Base-by-base conservation (phyloP, 2,888 invertebrate genomes). In the Sussaba pulchella region DNA sequence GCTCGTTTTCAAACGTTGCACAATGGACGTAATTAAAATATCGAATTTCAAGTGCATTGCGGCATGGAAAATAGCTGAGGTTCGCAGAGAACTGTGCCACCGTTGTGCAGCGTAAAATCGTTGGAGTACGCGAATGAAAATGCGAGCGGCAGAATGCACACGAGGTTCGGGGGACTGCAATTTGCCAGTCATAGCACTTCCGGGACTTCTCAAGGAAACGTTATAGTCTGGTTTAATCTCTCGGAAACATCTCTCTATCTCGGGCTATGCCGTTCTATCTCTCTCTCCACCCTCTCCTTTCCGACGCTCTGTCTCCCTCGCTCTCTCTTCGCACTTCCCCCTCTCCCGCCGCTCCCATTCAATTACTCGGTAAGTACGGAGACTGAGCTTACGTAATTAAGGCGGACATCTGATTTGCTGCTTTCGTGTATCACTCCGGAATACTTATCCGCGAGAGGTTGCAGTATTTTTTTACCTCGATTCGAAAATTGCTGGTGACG, bases 121-220 rank as follows among this genome's bases (percentile, higher is more conserved):
- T 39, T 73, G 52, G 43, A 61, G 39, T 50, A 57, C 21, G 43
- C 69, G n/a, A 54, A 64, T 70, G 77, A 78, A 71, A 74, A 77
- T 74, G 70, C 74, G 67, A 6, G 24, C 70, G 66, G 47, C 61
- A 73, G 66, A 81, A 81, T 78, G 50, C 61, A 74, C 59, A 74
- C 59, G 67, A 59, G 74, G 59, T 67, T 75, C 59, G 47, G 74
- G 66, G 70, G 78, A 63, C 70, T 81, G 78, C 78, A 81, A 81
- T 81, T 81, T 81, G 78, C 81, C 78, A 78, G 81, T 78, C 81
- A 81, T 74, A 74, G 70, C 66, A 81, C 81, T 81, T 81, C 81
- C 81, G 81, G 81, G 78, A 81, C 81, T 81, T 78, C 74, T 81
- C 77, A 81, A 81, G 77, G 74, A 81, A 81, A 81, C 66, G 77